Conservation (phyloP, 2,797 vertebrate species). For the Microchirus variegatus region DNA sequence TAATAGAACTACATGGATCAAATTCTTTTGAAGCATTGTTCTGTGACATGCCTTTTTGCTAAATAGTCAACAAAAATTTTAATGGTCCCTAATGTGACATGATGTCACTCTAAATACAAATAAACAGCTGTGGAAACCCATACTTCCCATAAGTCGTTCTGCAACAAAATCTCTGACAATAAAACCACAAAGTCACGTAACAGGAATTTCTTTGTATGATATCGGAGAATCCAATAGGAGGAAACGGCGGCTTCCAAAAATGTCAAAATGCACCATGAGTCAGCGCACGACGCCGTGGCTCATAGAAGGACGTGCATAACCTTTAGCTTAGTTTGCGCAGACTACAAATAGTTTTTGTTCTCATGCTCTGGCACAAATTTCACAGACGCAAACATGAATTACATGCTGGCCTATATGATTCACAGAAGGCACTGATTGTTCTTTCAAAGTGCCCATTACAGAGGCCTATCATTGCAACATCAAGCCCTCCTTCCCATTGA, state of each 20-base stretch:
- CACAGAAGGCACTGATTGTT: conserved; percentile 75
- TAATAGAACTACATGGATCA: no score
- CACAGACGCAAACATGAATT: conserved; percentile 77
- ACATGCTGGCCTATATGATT: conserved; percentile 76
- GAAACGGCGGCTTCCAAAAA: conserved; percentile 25
- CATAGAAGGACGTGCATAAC: conserved; percentile 43
- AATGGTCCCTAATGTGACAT: conserved; percentile 5
- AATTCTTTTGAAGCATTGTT: no score
- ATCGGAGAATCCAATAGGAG: conserved; percentile 30
- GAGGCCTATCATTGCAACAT: conserved; percentile 83
- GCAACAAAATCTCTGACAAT: conserved; percentile 36
- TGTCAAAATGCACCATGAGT: conserved; percentile 37
- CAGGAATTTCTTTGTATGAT: conserved; percentile 27
- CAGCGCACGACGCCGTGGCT: conserved; percentile 32
- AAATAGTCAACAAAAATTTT: no score
- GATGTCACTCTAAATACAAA: conserved; percentile 40
- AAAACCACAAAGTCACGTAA: conserved; percentile 35
- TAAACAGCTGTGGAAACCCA: conserved; percentile 25
- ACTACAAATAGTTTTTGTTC: conserved; percentile 69
- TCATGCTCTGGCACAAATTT: conserved; percentile 66
- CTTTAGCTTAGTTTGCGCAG: conserved; percentile 52
- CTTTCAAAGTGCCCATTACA: conserved; percentile 81
- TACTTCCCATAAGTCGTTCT: background rate
- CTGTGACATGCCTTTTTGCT: background rate
- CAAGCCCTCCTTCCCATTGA: conserved; percentile 81